Conservation (phyloP, 2,888 invertebrate species). For the Cancer borealis region DNA sequence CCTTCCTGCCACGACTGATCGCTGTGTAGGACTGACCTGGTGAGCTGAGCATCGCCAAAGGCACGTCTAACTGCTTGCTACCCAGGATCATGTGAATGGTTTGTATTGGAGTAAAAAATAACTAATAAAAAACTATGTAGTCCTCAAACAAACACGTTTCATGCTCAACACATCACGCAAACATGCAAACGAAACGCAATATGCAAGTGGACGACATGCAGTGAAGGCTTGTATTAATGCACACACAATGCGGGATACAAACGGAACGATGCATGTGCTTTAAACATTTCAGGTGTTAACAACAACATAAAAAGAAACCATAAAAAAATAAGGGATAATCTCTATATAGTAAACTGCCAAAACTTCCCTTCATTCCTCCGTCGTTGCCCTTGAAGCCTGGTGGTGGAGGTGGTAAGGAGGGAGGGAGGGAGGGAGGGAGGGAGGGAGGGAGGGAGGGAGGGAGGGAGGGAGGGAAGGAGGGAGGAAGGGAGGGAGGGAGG, state of each 20-base stretch:
- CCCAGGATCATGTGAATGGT: background rate
- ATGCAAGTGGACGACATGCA: background rate
- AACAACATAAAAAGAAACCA: background rate
- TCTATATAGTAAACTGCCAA: background rate
- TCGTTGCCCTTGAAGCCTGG: background rate
- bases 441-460: background rate
- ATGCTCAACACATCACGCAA: slow-evolving; percentile 24
- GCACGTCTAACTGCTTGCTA: background rate
- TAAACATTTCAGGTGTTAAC: too few relatives aligned
- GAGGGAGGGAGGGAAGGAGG: background rate
- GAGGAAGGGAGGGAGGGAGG: background rate
- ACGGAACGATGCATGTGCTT: slow-evolving; percentile 7
- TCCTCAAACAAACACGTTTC: background rate
- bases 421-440: background rate
- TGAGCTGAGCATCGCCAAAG: background rate
- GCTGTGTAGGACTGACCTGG: background rate
- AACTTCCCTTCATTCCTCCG: background rate
- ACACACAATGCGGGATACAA: background rate
- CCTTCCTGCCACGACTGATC: background rate
- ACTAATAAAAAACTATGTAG: background rate
- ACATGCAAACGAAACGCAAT: slow-evolving; percentile 18
- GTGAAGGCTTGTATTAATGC: background rate
- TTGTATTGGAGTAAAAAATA: background rate
- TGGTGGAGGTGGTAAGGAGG: background rate
- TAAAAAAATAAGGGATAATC: background rate